Evolutionary conservation across 2,888 invertebrate species (phyloP).

Genomic region (Ellobium chinense): DNA sequence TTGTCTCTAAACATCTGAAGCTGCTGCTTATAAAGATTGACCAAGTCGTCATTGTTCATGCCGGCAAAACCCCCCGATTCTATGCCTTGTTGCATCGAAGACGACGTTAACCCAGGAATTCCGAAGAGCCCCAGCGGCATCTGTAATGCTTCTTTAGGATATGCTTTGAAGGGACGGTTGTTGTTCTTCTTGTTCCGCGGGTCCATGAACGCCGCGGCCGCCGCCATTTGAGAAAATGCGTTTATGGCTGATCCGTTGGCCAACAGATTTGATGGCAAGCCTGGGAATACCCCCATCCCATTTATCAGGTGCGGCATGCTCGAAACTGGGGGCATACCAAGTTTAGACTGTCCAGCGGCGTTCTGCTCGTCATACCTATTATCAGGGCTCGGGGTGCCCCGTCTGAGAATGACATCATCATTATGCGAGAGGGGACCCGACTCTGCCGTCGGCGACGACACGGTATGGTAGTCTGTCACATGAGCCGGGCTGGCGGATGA

Average conservation of each 20-base stretch:
- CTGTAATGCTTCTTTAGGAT: slow-evolving; percentile 85
- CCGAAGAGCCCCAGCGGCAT: slow-evolving; percentile 81
- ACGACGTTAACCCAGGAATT: slow-evolving; percentile 63
- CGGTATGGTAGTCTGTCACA: slow-evolving; percentile 21
- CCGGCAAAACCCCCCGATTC: slow-evolving; percentile 53
- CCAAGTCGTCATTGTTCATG: slow-evolving; percentile 69
- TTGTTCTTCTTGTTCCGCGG: slow-evolving; percentile 51
- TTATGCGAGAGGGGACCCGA: neutral
- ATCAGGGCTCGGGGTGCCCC: slow-evolving; percentile 32
- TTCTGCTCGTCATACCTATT: slow-evolving; percentile 5
- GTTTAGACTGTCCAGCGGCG: neutral
- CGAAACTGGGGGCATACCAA: neutral
- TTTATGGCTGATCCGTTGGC: slow-evolving; percentile 30
- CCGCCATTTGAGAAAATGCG: slow-evolving; percentile 38
- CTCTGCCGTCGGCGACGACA: slow-evolving; percentile 9
- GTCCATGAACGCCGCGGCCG: slow-evolving; percentile 21
- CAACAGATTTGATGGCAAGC: slow-evolving; percentile 28
- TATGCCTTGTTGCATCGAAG: slow-evolving; percentile 23
- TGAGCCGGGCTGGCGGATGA: slow-evolving; percentile 47
- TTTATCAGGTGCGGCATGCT: neutral
- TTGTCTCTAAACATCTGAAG: slow-evolving; percentile 62
- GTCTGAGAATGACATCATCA: neutral
- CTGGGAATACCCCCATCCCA: slow-evolving; percentile 35
- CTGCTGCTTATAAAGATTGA: slow-evolving; percentile 71
- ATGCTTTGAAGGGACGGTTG: slow-evolving; percentile 81